Base-by-base conservation (phyloP, 2,888 invertebrate genomes). In the Minunthozetes semirufus region DNA sequence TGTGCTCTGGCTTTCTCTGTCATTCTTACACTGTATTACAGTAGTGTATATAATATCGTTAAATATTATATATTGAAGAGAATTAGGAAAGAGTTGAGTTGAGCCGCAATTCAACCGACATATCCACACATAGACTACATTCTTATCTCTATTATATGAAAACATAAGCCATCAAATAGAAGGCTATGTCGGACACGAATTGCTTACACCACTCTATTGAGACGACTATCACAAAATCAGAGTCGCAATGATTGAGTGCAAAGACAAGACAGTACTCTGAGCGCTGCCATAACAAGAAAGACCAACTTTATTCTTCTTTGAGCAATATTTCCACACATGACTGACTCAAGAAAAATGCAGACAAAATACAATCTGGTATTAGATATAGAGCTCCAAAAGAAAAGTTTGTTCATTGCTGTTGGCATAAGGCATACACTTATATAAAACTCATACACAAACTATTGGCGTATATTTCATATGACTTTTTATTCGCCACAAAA, bases 51-150 rank as follows among this genome's bases (percentile, higher is more conserved):
- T 22, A 22, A 63, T 29, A 63, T 63, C 17, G 27, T 29, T 63
- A 63, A 17, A 33, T 63, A 33, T 63, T 63, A 33, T 63, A 33
- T 59, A 59, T 59, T 59, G 59, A 59, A n/a, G 27, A 63, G 13
- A 63, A 63, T 8, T 63, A 63, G 63, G 63, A 63, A 63, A 63
- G 63, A 63, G 63, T 63, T 63, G 63, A 63, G 63, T 63, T 63
- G 63, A 63, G 29, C 63, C 63, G n/a, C 63, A 63, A 29, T 17
- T 11, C 63, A 29, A 29, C 63, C 29, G 33, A 63, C 63, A 63
- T 27, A 63, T 63, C 63, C 63, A 22, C 29, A 63, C 29, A 63
- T 29, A 6, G 9, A 63, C 63, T 29, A 29, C 27, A n/a, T 63
- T 27, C 29, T 63, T 63, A 63, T 63, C 63, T 9, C 3, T 29